Conservation (phyloP, 2,797 vertebrate species). For the Leptoclinus maculatus region DNA sequence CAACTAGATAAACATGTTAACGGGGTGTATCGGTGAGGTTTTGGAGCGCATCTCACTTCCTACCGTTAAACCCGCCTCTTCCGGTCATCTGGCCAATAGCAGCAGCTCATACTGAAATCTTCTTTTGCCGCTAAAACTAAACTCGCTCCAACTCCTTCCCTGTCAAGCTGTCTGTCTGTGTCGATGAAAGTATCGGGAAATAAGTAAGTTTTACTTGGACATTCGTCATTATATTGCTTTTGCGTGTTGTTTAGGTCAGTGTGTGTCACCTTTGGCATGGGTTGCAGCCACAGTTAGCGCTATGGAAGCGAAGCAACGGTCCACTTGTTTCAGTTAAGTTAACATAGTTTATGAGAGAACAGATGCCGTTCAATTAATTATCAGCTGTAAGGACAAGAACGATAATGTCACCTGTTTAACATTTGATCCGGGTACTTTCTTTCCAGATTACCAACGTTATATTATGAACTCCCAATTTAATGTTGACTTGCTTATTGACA, state of each 20-base stretch:
- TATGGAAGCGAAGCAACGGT: background rate
- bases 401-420: background rate
- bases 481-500: background rate
- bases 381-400: background rate
- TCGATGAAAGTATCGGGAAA: background rate
- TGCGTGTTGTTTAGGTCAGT: fast-evolving
- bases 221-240: background rate
- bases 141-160: background rate
- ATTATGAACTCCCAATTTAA: background rate
- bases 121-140: constrained; percentile 83
- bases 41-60: background rate
- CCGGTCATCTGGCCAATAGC: constrained; percentile 67
- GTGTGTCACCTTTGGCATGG: background rate
- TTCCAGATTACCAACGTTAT: background rate
- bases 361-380: background rate
- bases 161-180: fast-evolving
- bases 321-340: background rate
- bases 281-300: background rate
- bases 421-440: background rate
- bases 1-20: background rate
- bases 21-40: background rate
- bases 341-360: background rate
- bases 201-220: constrained; percentile 14
- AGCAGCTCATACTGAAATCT: background rate
- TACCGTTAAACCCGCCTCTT: background rate